Conservation (phyloP, 2,113 vertebrate species). For the Psephotus haematonotus region DNA sequence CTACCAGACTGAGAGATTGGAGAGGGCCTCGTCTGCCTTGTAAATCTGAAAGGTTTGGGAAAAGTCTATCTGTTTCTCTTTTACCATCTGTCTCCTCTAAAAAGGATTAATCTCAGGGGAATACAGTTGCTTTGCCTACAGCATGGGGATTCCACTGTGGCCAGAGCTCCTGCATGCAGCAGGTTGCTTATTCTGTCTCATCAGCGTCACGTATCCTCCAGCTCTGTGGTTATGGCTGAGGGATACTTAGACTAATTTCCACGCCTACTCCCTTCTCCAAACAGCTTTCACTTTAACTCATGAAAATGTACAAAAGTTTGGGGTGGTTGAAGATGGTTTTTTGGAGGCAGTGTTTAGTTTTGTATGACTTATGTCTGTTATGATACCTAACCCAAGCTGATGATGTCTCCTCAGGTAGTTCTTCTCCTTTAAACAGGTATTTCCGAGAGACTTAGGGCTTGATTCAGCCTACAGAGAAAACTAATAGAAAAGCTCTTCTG, state of each 20-base stretch:
- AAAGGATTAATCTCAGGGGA: background rate
- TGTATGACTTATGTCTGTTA: background rate
- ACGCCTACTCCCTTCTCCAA: background rate
- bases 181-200: background rate
- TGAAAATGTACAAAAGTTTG: background rate
- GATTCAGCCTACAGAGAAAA: background rate
- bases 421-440: background rate
- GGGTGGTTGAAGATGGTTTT: background rate
- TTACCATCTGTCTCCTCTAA: background rate
- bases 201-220: background rate
- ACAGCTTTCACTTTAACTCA: background rate
- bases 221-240: background rate
- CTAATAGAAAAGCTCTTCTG: background rate
- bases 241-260: background rate
- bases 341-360: background rate
- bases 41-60: background rate
- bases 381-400: background rate
- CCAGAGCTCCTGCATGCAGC: background rate
- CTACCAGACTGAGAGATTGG: background rate
- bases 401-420: background rate
- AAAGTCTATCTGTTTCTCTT: background rate
- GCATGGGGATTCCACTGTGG: background rate
- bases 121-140: background rate
- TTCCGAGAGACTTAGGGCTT: background rate
- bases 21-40: background rate